Conservation (phyloP, 2,888 invertebrate genomes). For the Ceriagrion tenellum region DNA sequence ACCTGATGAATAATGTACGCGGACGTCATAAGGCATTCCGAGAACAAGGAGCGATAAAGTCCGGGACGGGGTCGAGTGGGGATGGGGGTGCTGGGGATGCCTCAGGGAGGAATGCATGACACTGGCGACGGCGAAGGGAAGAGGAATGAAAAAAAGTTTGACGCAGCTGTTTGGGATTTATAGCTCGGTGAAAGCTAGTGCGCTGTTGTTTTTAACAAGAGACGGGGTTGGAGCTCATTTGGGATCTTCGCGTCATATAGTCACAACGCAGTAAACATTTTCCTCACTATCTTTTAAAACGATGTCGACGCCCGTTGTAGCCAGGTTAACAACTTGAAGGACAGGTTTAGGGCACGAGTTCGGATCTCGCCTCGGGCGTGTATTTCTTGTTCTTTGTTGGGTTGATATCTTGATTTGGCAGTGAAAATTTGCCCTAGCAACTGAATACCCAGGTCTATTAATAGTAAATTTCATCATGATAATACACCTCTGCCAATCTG, state of each 20-base stretch:
- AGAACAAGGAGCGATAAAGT: not conserved
- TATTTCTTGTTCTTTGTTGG: too few relatives aligned
- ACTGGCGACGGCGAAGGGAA: not conserved
- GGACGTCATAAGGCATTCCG: not conserved
- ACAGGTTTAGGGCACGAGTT: too few relatives aligned
- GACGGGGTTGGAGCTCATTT: not conserved
- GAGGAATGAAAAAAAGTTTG: not conserved
- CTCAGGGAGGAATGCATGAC: not conserved
- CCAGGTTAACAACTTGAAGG: too few relatives aligned
- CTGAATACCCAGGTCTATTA: too few relatives aligned
- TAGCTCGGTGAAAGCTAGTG: not conserved
- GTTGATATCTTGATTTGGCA: too few relatives aligned
- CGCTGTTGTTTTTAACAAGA: not conserved
- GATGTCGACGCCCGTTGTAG: too few relatives aligned
- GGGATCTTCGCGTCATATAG: not conserved
- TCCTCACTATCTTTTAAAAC: too few relatives aligned
- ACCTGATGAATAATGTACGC: slow-evolving; percentile 29
- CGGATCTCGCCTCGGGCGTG: too few relatives aligned
- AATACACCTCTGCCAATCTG: too few relatives aligned
- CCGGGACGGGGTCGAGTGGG: not conserved
- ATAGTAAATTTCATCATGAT: too few relatives aligned
- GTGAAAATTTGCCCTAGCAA: too few relatives aligned
- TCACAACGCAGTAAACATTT: too few relatives aligned
- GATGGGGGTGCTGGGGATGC: not conserved
- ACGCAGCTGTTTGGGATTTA: slow-evolving; percentile 2